These are phyloP conservation scores for Aphyosemion australe DNA, from an alignment of 2,113 vertebrate genomes.

Conservation along the genomic window DNA sequence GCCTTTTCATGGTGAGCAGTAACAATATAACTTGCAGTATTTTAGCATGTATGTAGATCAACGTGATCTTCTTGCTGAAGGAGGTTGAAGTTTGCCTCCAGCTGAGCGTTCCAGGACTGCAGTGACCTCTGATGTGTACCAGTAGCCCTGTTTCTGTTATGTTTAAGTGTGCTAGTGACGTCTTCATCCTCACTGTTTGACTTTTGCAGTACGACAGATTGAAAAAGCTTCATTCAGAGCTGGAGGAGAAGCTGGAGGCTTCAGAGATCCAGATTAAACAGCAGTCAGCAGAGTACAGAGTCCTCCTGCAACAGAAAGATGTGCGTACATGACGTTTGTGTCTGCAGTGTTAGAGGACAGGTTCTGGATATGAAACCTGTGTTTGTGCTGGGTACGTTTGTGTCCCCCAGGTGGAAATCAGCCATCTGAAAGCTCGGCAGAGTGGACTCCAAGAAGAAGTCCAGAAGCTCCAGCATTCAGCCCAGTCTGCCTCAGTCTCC, in stretches of 20 bases:
- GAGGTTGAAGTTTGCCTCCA: too few species aligned
- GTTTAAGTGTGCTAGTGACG: neutral
- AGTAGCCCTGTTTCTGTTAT: neutral
- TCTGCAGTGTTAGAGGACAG: too few species aligned
- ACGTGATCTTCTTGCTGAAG: too few species aligned
- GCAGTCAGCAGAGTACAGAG: conserved; percentile 88
- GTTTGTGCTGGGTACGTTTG: neutral
- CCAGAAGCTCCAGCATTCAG: conserved; percentile 83
- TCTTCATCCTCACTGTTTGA: conserved; percentile 28
- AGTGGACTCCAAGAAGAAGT: conserved; percentile 89
- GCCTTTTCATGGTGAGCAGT: too few species aligned
- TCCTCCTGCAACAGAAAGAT: conserved; percentile 92
- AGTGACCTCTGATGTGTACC: neutral
- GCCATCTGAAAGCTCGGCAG: conserved; percentile 93
- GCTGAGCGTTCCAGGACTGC: too few species aligned
- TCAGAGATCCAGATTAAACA: conserved; percentile 94
- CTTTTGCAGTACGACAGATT: conserved; percentile 87
- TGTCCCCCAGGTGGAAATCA: conserved; percentile 89
- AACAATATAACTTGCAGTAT: too few species aligned
- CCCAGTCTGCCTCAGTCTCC: conserved; percentile 72
- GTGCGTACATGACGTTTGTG: conserved; percentile 63
- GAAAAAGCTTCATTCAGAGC: conserved; percentile 85
- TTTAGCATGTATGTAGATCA: too few species aligned
- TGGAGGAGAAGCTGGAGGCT: conserved; percentile 94
- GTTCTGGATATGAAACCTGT: neutral